Conservation (phyloP, 2,888 invertebrate species). For the Lycophotia porphyrea region DNA sequence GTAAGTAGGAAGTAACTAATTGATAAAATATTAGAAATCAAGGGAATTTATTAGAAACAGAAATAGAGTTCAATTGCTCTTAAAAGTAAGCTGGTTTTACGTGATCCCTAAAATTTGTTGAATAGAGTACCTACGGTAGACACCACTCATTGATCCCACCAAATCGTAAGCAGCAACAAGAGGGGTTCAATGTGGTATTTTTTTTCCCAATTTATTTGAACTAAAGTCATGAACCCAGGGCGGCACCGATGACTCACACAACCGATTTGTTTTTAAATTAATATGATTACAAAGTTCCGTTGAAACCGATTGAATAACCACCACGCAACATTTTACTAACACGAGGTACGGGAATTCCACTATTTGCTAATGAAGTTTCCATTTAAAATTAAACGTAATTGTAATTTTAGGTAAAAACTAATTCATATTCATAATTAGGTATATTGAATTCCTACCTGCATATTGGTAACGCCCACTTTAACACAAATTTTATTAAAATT, state of each 20-base stretch:
- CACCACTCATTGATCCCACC: neutral
- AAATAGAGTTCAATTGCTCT: neutral
- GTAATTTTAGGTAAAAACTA: neutral
- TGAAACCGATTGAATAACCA: constrained; percentile 57
- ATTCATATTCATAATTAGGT: neutral
- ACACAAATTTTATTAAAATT: constrained; percentile 32
- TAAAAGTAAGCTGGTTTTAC: neutral
- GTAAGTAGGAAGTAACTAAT: neutral
- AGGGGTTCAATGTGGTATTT: constrained; percentile 11
- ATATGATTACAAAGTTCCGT: constrained; percentile 59
- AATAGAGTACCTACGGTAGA: neutral
- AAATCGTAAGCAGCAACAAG: neutral
- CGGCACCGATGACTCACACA: constrained; percentile 47
- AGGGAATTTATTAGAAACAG: neutral
- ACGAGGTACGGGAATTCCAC: constrained; percentile 44
- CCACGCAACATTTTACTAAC: constrained; percentile 58
- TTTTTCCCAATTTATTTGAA: constrained; percentile 13
- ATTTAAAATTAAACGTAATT: neutral
- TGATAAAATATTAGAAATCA: neutral
- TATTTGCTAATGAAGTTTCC: constrained; percentile 14
- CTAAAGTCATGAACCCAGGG: constrained; percentile 21
- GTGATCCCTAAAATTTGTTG: neutral
- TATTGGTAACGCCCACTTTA: constrained; percentile 49
- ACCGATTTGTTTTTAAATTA: constrained; percentile 47
- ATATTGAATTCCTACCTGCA: constrained; percentile 68